Evolutionary conservation across 2,888 invertebrate species (phyloP).

Genomic region (Tenthredo amoena): DNA sequence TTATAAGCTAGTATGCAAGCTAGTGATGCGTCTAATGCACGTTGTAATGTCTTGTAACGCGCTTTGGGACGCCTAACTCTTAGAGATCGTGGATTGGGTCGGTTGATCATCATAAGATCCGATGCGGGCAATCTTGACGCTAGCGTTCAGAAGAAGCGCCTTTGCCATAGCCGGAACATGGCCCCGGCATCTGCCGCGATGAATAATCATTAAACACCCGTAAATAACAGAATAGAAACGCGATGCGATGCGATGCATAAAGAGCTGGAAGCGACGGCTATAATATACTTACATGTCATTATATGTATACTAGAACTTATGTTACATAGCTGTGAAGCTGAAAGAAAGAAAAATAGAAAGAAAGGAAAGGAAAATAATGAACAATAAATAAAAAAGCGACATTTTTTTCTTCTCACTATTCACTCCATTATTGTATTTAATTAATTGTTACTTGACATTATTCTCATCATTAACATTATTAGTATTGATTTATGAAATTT

Average conservation of each 20-base stretch:
- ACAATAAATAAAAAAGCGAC: neutral
- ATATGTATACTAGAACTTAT: neutral
- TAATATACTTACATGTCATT: neutral
- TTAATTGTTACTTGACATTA: neutral
- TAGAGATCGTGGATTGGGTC: neutral
- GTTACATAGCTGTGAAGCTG: neutral
- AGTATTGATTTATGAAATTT: neutral
- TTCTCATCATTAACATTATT: neutral
- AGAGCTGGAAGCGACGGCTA: neutral
- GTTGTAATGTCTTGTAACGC: conserved; percentile 3
- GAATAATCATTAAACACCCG: conserved; percentile 54
- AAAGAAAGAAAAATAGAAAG: neutral
- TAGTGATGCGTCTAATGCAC: neutral
- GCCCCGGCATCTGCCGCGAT: conserved; percentile 51
- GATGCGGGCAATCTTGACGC: neutral
- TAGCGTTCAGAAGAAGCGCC: neutral
- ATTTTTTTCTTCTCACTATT: neutral
- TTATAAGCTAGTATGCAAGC: neutral
- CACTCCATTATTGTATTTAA: neutral
- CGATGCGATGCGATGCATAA: conserved; percentile 14
- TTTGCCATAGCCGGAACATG: neutral
- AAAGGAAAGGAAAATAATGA: neutral
- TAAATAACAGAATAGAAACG: conserved; percentile 51
- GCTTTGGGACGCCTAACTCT: neutral
- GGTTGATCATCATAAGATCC: neutral